Percentiles rank a stretch among this genome's conserved stretches.
Evolutionary conservation across 2,888 invertebrate species (phyloP).

Genomic region (Pyrrhia umbra): DNA sequence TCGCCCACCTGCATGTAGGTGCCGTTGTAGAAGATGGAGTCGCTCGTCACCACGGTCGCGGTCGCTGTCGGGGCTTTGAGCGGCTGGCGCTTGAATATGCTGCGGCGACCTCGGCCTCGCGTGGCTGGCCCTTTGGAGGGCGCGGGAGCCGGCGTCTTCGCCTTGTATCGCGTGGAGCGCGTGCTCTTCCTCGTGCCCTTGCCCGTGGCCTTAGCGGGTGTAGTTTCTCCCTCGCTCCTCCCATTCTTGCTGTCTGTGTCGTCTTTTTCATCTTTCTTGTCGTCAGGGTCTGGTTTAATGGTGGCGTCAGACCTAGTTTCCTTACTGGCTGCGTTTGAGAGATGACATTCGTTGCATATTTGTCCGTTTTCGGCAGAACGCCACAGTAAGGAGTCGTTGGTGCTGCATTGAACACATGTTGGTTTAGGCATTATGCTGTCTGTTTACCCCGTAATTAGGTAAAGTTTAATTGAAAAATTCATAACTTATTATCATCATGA

Average conservation of each 20-base stretch:
- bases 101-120: conserved; percentile 94
- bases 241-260: conserved; percentile 76
- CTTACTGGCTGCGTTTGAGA: conserved; percentile 80
- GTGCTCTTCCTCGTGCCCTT: conserved; percentile 91
- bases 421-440: conserved; percentile 88
- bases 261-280: conserved; percentile 77
- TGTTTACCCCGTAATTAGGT: not conserved
- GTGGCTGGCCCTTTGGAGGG: conserved; percentile 80
- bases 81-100: conserved; percentile 94
- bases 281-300: conserved; percentile 76
- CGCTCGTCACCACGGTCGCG: conserved; percentile 95
- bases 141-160: conserved; percentile 79
- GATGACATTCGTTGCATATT: conserved; percentile 94
- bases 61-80: conserved; percentile 95
- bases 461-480: conserved; percentile 1
- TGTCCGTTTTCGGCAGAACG: conserved; percentile 93
- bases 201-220: conserved; percentile 86
- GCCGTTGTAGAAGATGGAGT: conserved; percentile 91
- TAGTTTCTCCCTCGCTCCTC: conserved; percentile 78
- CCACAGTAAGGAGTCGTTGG: conserved; percentile 93
- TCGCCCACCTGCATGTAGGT: conserved; percentile 96
- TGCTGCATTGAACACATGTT: conserved; percentile 93
- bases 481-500: not conserved
- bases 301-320: conserved; percentile 75
- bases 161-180: conserved; percentile 89